Evolutionary conservation across 2,113 vertebrate genomes (phyloP).

Genomic region (Recurvirostra avosetta): DNA sequence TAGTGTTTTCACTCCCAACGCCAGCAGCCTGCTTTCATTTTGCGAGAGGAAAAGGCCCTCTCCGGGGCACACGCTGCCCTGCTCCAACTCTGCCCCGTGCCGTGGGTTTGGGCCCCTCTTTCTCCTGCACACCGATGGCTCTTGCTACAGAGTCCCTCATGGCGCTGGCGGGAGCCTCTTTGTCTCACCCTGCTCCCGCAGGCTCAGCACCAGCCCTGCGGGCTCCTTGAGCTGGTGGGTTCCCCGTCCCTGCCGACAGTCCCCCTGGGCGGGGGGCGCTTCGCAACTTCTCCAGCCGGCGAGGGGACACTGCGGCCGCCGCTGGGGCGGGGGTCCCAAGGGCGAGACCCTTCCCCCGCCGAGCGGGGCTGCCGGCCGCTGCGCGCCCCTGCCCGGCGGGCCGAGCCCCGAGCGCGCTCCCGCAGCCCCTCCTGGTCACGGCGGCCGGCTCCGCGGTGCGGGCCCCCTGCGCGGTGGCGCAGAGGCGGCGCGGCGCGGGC

Average conservation of each 20-base stretch:
- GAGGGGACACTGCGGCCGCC: neutral
- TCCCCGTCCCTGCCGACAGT: neutral
- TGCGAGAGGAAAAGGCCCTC: neutral
- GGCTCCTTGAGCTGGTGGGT: accelerated
- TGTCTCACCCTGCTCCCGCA: neutral
- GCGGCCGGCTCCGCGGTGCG: neutral
- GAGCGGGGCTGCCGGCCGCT: no score
- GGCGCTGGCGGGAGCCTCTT: no score
- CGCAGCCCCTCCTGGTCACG: no score
- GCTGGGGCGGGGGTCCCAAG: neutral
- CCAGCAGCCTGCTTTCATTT: neutral
- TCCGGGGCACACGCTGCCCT: neutral
- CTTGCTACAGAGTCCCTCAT: accelerated
- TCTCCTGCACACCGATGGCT: accelerated
- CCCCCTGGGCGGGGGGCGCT: neutral
- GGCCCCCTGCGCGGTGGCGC: no score
- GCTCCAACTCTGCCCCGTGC: neutral
- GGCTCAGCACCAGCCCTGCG: neutral
- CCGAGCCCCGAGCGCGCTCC: no score
- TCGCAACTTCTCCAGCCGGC: neutral
- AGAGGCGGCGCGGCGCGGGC: no score
- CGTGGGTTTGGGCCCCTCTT: neutral
- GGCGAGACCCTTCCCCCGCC: neutral
- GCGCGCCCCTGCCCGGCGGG: no score
- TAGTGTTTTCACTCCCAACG: accelerated